Percentiles rank a stretch among this genome's conserved stretches.
phyloP scores from a whole-genome alignment of 2,888 invertebrate species.

The Phlogophora meticulosa region DNA sequence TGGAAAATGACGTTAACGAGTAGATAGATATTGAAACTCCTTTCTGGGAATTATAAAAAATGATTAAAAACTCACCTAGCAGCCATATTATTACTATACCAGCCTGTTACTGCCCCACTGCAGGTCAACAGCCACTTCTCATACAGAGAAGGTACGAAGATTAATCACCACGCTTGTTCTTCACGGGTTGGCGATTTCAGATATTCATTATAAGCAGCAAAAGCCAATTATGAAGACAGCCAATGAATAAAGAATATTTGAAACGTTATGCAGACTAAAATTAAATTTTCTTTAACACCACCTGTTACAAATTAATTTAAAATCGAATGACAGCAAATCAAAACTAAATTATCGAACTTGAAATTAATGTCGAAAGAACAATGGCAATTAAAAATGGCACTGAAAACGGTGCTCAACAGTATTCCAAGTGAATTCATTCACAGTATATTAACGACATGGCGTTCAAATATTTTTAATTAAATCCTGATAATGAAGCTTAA shows the following conservation, averaged over 20 bases:
- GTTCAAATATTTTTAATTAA: conserved; percentile 44
- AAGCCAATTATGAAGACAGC: too few species aligned
- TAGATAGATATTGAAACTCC: neutral
- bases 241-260: neutral
- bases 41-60: too few species aligned
- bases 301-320: neutral
- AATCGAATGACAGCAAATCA: neutral
- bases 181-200: too few species aligned
- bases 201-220: too few species aligned
- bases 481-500: conserved; percentile 34
- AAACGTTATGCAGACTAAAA: neutral
- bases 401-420: neutral
- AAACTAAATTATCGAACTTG: neutral
- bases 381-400: neutral
- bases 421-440: conserved; percentile 8
- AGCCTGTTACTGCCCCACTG: too few species aligned
- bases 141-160: too few species aligned
- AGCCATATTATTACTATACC: too few species aligned
- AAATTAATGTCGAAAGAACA: conserved; percentile 3
- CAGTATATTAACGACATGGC: neutral
- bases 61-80: too few species aligned
- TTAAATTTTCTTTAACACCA: neutral
- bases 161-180: too few species aligned
- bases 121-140: too few species aligned
- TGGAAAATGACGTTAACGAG: neutral